Base-by-base conservation (phyloP, 2,888 invertebrate species). In the Cyclophora punctaria region DNA sequence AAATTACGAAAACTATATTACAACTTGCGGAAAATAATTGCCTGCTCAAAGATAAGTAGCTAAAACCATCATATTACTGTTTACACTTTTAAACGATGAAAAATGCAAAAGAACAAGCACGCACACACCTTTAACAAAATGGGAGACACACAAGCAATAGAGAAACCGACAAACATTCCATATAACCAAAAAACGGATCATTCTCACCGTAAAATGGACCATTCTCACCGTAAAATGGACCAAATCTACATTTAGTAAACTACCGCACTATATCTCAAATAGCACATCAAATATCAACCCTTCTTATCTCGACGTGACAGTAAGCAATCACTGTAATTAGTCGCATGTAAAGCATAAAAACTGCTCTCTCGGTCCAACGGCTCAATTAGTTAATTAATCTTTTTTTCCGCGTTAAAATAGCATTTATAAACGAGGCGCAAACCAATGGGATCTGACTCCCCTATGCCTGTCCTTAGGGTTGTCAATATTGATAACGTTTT, bases 331-430 rank as follows among this genome's bases (percentile, higher is more conserved):
- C 59, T 54, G 57, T 75, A 75, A 78, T 78, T 73, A 76, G 72
- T 70, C 71, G 66, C 66, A 67, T 63, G 70, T 71, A 67, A 67
- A 65, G 64, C 50, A 67, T 62, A 66, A 71, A 73, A 71, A 62
- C 63, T 58, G 56, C 65, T 58, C 66, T 69, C 70, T 69, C 70
- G 71, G 75, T 69, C 72, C 75, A 67, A 78, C 74, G 73, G 78
- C 80, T 85, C 88, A 87, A 87, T 88, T 87, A 87, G 86, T 84
- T 87, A 87, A 87, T 87, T 87, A 87, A 86, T 85, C 83, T 85
- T 86, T 87, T 85, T 87, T 85, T 81, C 85, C 83, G 80, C 80
- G 83, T 84, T 86, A 83, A 86, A 87, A 87, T 85, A 85, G 83
- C 84, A 84, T 87, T 87, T 87, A 85, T 83, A 83, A 84, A 65